A percentile compares a stretch with the other conserved stretches of the same genome.
Conservation (phyloP, 2,797 vertebrate genomes). For the Decapterus maruadsi region DNA sequence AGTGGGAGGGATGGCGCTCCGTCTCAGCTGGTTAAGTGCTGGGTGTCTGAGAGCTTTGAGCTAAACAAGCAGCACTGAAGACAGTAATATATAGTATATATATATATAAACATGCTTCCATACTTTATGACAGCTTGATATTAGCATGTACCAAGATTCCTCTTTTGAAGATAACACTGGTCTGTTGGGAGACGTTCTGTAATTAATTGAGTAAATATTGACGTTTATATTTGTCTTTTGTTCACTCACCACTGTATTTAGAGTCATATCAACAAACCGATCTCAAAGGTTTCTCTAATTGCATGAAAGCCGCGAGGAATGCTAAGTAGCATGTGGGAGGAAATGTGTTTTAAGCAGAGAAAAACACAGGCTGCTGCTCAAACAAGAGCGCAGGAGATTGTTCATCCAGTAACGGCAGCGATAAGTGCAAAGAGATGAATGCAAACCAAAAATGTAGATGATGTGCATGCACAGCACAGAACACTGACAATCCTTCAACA, state of each 20-base stretch:
- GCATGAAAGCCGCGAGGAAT: slow-evolving; percentile 13
- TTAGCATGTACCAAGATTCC: not conserved
- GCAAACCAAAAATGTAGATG: not conserved
- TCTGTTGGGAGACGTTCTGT: slow-evolving; percentile 31
- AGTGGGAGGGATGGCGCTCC: slow-evolving; percentile 44
- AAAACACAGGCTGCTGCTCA: slow-evolving; percentile 12
- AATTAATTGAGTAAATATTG: slow-evolving; percentile 55
- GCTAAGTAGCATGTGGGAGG: slow-evolving; percentile 5
- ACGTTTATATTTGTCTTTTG: slow-evolving; percentile 38
- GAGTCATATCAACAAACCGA: slow-evolving; percentile 12
- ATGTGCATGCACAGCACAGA: too few relatives aligned
- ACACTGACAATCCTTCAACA: too few relatives aligned
- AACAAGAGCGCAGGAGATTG: not conserved
- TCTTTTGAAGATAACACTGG: slow-evolving; percentile 22
- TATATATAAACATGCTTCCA: not conserved
- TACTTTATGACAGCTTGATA: slow-evolving; percentile 14
- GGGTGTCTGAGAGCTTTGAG: slow-evolving; percentile 28
- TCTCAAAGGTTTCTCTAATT: slow-evolving; percentile 39
- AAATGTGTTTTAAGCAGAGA: slow-evolving; percentile 5
- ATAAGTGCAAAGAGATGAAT: not conserved
- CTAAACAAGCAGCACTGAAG: not conserved
- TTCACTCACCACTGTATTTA: slow-evolving; percentile 1
- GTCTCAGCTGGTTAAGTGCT: slow-evolving; percentile 28
- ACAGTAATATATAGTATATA: not conserved
- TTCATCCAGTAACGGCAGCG: not conserved